Percentiles rank a stretch among this genome's conserved stretches.
Evolutionary conservation across 2,113 vertebrate genomes (phyloP).

Genomic region (Dicentrarchus labrax): DNA sequence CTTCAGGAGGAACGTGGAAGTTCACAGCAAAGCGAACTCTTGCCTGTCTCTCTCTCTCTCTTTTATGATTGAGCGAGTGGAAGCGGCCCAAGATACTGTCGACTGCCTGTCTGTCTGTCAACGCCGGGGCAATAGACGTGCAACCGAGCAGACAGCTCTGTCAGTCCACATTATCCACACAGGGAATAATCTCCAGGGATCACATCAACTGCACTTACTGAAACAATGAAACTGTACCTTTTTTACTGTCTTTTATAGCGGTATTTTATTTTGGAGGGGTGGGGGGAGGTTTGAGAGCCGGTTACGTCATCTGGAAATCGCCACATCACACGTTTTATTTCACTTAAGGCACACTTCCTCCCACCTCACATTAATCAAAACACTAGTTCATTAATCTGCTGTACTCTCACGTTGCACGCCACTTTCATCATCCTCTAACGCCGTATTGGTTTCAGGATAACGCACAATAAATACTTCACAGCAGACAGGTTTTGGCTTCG

Average conservation of each 20-base stretch:
- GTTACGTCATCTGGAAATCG: slow-evolving; percentile 42
- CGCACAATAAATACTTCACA: background rate
- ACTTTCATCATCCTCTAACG: slow-evolving; percentile 24
- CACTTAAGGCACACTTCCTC: background rate
- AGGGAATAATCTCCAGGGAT: background rate
- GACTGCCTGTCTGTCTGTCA: slow-evolving; percentile 47
- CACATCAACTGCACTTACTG: background rate
- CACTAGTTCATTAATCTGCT: slow-evolving; percentile 9
- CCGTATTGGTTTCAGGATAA: slow-evolving; percentile 4
- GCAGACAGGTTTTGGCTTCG: background rate
- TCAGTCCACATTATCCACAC: slow-evolving; percentile 25
- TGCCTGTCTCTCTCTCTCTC: slow-evolving; percentile 9
- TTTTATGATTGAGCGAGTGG: slow-evolving; percentile 25
- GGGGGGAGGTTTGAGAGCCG: slow-evolving; percentile 5
- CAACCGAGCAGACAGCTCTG: slow-evolving; percentile 30
- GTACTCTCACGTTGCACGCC: background rate
- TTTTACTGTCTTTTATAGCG: background rate
- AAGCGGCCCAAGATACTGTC: slow-evolving; percentile 41
- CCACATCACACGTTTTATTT: slow-evolving; percentile 44
- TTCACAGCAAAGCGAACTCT: slow-evolving; percentile 26
- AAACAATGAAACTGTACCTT: background rate
- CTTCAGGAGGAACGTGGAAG: slow-evolving; percentile 27
- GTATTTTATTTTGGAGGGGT: background rate
- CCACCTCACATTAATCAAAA: slow-evolving; percentile 31
- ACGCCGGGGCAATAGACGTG: slow-evolving; percentile 26